Percentiles rank a stretch among this genome's conserved stretches.
Evolutionary conservation across 2,113 vertebrate genomes (phyloP).

Genomic region (Neogobius melanostomus): DNA sequence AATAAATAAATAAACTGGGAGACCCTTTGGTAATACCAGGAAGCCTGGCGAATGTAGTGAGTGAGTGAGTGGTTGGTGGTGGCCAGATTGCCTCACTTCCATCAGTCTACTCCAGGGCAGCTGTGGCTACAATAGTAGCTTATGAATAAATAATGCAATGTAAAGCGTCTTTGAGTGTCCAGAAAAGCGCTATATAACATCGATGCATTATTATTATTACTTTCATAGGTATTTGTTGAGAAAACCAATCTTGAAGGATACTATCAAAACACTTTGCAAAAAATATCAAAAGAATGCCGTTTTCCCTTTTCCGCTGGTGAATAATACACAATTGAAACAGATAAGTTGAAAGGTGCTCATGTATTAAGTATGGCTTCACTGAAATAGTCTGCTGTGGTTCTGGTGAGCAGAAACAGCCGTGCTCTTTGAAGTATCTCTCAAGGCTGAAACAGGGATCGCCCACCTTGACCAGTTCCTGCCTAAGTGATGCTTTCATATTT

Average conservation of each 20-base stretch:
- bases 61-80: no score
- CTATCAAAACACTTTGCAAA: not conserved
- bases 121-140: no score
- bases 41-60: no score
- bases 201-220: no score
- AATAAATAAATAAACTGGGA: no score
- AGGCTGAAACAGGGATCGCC: not conserved
- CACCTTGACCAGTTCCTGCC: slow-evolving; percentile 24
- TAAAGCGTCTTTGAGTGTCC: no score
- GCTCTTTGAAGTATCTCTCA: slow-evolving; percentile 15
- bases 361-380: not conserved
- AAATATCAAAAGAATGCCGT: not conserved
- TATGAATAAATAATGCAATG: no score
- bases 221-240: no score
- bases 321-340: slow-evolving; percentile 9
- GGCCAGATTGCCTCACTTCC: no score
- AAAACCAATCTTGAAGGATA: not conserved
- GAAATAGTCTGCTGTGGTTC: slow-evolving; percentile 10
- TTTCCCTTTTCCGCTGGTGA: slow-evolving; percentile 2
- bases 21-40: no score
- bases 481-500: slow-evolving; percentile 36
- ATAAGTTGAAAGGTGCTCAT: not conserved
- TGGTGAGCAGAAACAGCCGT: not conserved
- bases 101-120: no score
- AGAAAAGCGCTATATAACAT: no score